A percentile compares a stretch with the other conserved stretches of the same genome.
phyloP scores from a whole-genome alignment of 2,113 vertebrate genomes.

The Petrocephalus zakoni region DNA sequence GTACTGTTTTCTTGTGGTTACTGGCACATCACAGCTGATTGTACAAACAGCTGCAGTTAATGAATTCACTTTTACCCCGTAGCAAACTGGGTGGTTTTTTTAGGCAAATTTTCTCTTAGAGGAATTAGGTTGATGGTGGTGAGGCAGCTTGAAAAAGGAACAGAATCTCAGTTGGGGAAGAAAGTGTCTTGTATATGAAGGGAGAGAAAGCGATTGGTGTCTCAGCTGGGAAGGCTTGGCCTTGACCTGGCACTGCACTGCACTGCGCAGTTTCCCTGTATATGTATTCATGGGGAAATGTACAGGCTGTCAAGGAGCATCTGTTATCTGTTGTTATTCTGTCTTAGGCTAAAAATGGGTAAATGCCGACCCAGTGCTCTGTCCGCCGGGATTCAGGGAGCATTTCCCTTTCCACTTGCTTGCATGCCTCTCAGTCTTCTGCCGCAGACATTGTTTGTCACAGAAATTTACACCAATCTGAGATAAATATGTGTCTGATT shows the following conservation, averaged over 20 bases:
- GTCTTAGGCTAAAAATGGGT: neutral
- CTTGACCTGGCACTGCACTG: neutral
- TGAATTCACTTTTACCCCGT: neutral
- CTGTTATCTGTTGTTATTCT: conserved; percentile 5
- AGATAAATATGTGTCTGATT: neutral
- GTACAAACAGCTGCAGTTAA: neutral
- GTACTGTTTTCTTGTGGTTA: neutral
- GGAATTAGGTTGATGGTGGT: neutral
- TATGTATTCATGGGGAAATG: conserved; percentile 6
- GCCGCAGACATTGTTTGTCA: neutral
- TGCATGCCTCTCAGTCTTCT: neutral
- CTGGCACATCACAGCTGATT: neutral
- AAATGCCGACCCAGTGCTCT: neutral
- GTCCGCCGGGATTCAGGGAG: neutral
- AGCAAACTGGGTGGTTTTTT: neutral
- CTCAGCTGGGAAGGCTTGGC: neutral
- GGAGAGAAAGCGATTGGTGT: neutral
- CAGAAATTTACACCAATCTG: neutral
- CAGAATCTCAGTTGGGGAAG: neutral
- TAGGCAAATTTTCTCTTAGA: neutral
- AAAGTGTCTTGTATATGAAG: neutral
- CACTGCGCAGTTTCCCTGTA: neutral
- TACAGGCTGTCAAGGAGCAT: conserved; percentile 9
- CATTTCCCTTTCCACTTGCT: neutral
- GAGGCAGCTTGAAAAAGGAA: neutral